Conservation (phyloP, 2,888 invertebrate genomes). For the Plemyria rubiginata region DNA sequence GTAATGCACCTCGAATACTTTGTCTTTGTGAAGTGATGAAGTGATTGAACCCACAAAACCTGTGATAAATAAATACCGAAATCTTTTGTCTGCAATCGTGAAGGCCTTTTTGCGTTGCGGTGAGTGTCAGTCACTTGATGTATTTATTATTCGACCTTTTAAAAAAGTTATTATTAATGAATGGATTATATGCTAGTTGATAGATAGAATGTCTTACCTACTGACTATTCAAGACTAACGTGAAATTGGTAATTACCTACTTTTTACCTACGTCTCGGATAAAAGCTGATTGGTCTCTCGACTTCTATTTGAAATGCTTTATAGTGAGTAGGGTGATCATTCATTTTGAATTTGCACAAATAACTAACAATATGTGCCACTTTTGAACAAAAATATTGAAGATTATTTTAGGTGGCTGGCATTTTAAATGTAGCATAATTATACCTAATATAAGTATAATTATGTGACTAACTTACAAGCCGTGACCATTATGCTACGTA, state of each 20-base stretch:
- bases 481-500: too few species aligned
- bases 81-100: constrained; percentile 26
- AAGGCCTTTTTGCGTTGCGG: constrained; percentile 57
- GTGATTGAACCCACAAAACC: constrained; percentile 42
- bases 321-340: neutral
- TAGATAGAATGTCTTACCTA: neutral
- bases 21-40: constrained; percentile 47
- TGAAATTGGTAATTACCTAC: constrained; percentile 8
- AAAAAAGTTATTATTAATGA: neutral
- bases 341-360: constrained; percentile 8
- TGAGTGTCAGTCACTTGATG: constrained; percentile 46
- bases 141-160: constrained; percentile 8
- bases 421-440: too few species aligned
- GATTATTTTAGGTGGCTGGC: neutral
- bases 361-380: neutral
- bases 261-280: constrained; percentile 4
- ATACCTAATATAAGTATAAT: too few species aligned
- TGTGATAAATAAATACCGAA: constrained; percentile 23
- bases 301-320: neutral
- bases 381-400: neutral
- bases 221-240: neutral
- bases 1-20: constrained; percentile 57
- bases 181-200: neutral
- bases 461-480: too few species aligned
- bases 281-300: neutral